Evolutionary conservation across 2,888 invertebrate genomes (phyloP).

Genomic region (Graphium colonna): DNA sequence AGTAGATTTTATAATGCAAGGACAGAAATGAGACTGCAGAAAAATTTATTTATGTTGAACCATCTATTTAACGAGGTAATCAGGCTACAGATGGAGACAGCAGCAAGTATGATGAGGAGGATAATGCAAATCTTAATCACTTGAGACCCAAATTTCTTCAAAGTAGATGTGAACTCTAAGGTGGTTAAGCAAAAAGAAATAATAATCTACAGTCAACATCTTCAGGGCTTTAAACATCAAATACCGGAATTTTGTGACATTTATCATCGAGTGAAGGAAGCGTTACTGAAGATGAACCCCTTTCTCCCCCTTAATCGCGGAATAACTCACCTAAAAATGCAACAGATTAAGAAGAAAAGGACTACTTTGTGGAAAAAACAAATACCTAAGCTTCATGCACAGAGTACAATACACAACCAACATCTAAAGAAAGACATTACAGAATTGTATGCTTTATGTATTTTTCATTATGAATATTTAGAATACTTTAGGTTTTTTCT

Average conservation of each 20-base stretch:
- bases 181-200: background rate
- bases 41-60: conserved; percentile 20
- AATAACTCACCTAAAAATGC: no score
- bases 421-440: conserved; percentile 8
- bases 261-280: conserved; percentile 10
- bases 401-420: conserved; percentile 23
- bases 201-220: no score
- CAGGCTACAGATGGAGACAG: conserved; percentile 20
- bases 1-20: no score
- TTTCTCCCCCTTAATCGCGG: conserved; percentile 24
- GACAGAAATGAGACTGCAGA: no score
- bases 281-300: conserved; percentile 25
- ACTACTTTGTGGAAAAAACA: conserved; percentile 23
- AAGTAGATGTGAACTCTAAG: background rate
- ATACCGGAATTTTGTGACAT: no score
- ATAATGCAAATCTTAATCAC: conserved; percentile 6
- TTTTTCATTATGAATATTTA: no score
- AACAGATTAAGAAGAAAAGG: conserved; percentile 26
- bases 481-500: no score
- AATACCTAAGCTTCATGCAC: conserved; percentile 22
- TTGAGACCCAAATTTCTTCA: background rate
- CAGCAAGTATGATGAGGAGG: conserved; percentile 21
- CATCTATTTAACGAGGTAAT: conserved; percentile 14
- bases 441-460: no score
- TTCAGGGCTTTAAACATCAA: no score